Evolutionary conservation across 1,140 invertebrate species (phyloP), one percentile per base, ranked within the genome.

Genomic region (Leptinotarsa texana): DNA sequence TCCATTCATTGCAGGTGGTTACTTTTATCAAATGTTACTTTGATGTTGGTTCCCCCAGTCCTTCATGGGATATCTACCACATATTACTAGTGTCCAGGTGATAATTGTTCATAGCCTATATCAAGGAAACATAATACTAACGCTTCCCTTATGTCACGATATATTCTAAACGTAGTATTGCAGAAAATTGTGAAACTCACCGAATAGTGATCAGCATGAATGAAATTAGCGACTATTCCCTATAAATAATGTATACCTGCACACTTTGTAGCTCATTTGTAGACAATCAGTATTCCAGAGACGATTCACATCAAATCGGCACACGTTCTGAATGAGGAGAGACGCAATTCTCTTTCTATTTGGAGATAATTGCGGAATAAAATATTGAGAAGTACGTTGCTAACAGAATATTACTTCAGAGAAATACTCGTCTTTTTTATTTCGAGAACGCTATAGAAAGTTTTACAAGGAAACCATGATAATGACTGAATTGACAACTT

Each of bases 241-340:
- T 57, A 57, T 57, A 57, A 57, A 57, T 57, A 42, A 57, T 57
- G 51, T 57, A 67, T 67, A 67, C 65, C 65, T 67, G 65, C 65
- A 67, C 65, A 42, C 22, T 24, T 24, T 67, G 17, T 15, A 67
- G 27, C 15, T 15, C 13, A 67, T 27, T 33, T 42, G n/a, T 33
- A 42, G 65, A 67, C 13, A 67, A 67, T 67, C 65, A 33, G 65
- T 67, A 67, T 67, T 67, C 65, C 65, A 42, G 15, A 42, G 17
- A 27, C 65, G 42, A 8, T 27, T 3, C 27, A 42, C 65, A 27
- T 67, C 65, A 67, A 67, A 67, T 67, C 65, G 65, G n/a, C 15
- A 67, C 65, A 67, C 65, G 65, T 67, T 22, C 24, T 42, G 27
- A 67, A 67, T 67, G 65, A 67, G 21, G 15, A 67, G 22, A 67